phyloP scores from a whole-genome alignment of 1,140 invertebrate species.

The Acromyrmex echinatior region DNA sequence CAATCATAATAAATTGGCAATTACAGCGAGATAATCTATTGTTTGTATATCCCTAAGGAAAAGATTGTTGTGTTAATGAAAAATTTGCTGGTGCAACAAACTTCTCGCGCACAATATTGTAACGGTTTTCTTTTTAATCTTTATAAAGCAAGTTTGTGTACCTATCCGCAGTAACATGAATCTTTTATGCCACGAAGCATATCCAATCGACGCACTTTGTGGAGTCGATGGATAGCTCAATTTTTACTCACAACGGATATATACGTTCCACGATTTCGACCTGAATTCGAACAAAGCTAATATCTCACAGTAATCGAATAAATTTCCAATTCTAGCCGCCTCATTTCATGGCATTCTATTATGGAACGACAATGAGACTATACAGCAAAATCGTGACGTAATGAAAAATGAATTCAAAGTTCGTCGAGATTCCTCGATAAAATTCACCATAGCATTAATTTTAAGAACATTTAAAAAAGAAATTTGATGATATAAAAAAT shows the following conservation, averaged over 20 bases:
- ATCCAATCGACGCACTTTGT: conserved; percentile 36
- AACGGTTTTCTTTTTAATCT: not conserved
- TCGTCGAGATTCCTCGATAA: not conserved
- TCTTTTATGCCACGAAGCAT: conserved; percentile 34
- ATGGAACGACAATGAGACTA: conserved; percentile 32
- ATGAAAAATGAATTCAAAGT: conserved; percentile 33
- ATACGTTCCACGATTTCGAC: conserved; percentile 16
- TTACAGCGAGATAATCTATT: not conserved
- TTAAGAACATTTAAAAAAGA: not conserved
- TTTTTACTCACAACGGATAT: conserved; percentile 29
- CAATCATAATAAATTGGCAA: not conserved
- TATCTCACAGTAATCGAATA: conserved; percentile 41
- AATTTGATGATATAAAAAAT: not conserved
- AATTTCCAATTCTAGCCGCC: conserved; percentile 43
- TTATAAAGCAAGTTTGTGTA: conserved; percentile 9
- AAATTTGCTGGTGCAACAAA: conserved; percentile 6
- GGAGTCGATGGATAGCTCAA: conserved; percentile 23
- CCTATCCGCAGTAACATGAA: conserved; percentile 14
- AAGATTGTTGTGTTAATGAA: conserved; percentile 23
- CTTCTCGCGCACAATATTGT: not conserved
- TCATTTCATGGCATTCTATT: conserved; percentile 49
- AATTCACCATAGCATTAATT: not conserved
- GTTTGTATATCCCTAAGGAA: not conserved
- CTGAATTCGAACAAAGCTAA: conserved; percentile 32
- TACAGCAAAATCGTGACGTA: conserved; percentile 10